Base-by-base conservation (phyloP, 2,888 invertebrate genomes). In the Nemotelus pantherinus region DNA sequence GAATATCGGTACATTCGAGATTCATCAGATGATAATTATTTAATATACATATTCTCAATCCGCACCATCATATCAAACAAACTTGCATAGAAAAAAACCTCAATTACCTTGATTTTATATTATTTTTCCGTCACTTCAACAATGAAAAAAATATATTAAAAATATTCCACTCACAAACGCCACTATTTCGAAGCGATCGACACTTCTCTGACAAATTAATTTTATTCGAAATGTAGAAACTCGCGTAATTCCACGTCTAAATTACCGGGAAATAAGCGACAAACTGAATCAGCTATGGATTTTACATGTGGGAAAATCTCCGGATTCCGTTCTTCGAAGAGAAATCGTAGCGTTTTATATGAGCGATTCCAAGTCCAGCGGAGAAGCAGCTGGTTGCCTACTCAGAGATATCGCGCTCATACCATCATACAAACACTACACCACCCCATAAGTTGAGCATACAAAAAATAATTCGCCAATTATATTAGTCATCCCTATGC, bases 231-330 rank as follows among this genome's bases (percentile, higher is more conserved):
- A 25, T 25, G 25, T 25, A 25, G 45, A 50, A 63, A 45, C 74
- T 53, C 74, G 74, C 57, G 48, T 6, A 9, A 10, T 74, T 63
- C 60, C 50, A 74, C 74, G 74, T 74, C 74, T 48, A 63, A 74
- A 48, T 47, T 44, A 74, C 47, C 74, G 74, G 39, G 74, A 60
- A 74, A 74, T 60, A 39, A 48, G 60, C 63, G 41, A 74, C 48
- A 41, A 74, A 74, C 74, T 74, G 74, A 72, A 39, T 47, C 45
- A 47, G 55, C 60, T 45, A 5, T 60, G 58, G 57, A 47, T 70
- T 41, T 43, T 25, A 39, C 5, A 43, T 43, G 10, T 70, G 50
- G 60, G 25, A 47, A 74, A 74, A 63, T 74, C n/a, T 72, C 57
- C 67, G 44, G 43, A 71, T 39, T 25, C 25, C 25, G 25, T 25